A percentile compares a stretch with the other conserved stretches of the same genome.
Conservation (phyloP, 2,113 vertebrate genomes). For the Nothoprocta pentlandii region DNA sequence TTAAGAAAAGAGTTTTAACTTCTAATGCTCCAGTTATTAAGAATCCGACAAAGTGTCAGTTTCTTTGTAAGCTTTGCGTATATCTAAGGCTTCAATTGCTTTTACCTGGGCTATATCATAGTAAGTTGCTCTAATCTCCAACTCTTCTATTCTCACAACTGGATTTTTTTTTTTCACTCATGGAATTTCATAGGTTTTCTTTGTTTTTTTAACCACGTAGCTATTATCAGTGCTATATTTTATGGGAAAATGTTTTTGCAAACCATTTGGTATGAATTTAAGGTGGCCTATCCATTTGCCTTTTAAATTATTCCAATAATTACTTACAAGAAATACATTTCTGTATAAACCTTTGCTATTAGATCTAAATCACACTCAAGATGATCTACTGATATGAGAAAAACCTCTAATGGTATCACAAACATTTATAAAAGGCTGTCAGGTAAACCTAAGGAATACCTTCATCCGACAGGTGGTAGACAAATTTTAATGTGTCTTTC, state of each 20-base stretch:
- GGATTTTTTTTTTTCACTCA: neutral
- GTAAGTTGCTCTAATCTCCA: neutral
- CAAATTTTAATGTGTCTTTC: neutral
- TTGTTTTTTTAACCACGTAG: neutral
- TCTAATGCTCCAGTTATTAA: neutral
- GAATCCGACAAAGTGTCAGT: neutral
- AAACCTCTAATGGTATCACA: neutral
- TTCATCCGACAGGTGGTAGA: neutral
- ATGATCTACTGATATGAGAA: neutral
- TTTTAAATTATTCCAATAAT: neutral
- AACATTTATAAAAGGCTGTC: neutral
- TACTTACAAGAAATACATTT: rapidly evolving
- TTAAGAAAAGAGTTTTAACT: neutral
- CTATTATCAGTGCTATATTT: neutral
- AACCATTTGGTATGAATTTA: neutral
- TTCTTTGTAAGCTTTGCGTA: neutral
- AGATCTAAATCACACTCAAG: neutral
- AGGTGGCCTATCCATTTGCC: neutral
- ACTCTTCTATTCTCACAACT: neutral
- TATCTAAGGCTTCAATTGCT: neutral
- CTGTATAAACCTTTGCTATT: neutral
- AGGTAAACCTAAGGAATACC: neutral
- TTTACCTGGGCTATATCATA: neutral
- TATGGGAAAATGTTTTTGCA: neutral
- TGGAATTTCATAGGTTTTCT: neutral